Evolutionary conservation across 2,797 vertebrate species (phyloP), one percentile per base, ranked within the genome.

Genomic region (Pyrocephalus nanus): DNA sequence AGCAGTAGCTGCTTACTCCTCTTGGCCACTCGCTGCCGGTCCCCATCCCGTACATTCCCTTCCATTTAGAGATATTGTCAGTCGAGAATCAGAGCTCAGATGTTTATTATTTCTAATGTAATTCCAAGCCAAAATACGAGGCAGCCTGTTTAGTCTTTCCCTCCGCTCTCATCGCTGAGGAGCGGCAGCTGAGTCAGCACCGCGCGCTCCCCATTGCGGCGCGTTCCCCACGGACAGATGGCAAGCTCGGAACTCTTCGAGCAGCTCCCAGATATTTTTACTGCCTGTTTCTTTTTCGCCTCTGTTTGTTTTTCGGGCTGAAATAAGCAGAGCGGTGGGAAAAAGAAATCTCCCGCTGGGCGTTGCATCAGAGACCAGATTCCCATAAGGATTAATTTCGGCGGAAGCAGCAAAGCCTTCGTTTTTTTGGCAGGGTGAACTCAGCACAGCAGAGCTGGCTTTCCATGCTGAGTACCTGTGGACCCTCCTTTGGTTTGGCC

Each of bases 351-450:
- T 92, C 92, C 91, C 80, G 92, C 30, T 1, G 78, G 77, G 92
- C 1, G 0, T 80, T 93, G 65, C 93, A 80, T 93, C 92, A 86
- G 86, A 94, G 47, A 61, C 22, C 34, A 30, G 81, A 92, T 85
- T 94, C 93, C 92, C 94, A 80, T n/a, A 77, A 88, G 91, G 91
- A 92, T 80, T 92, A 1, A n/a, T 89, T 95, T 82, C 92, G 83
- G 69, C 45, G 84, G 61, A 96, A 93, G 83, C 27, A 81, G 74
- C 77, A 38, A 95, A 77, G 67, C 38, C 77, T 74, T 67, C 25
- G 0, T 11, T 76, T 61, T 38, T 92, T 38, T 38, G 65, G 88
- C 92, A 85, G 74, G 65, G 65, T 43, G 58, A 94, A 30, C 20
- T 9, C 67, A 82, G 64, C 86, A 73, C 25, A 75, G 51, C 74